A percentile compares a stretch with the other conserved stretches of the same genome.
These are phyloP conservation scores for Bombus impatiens DNA, from an alignment of 1,140 invertebrate species.

Conservation along the genomic window DNA sequence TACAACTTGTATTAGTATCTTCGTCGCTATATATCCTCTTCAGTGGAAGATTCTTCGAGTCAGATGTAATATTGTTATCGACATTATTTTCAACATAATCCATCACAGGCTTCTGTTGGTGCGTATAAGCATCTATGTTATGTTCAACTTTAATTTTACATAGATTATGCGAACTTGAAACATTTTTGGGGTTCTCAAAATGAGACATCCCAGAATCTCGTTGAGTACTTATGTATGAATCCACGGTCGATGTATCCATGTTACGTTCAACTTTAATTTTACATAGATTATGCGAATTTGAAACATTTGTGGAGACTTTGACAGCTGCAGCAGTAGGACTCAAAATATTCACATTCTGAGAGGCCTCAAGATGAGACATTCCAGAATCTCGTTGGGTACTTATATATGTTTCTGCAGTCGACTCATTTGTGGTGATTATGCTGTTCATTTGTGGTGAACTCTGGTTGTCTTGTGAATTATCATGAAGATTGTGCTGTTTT, in stretches of 20 bases:
- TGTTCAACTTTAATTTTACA: slow-evolving; percentile 34
- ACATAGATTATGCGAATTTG: not conserved
- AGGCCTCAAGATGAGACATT: not conserved
- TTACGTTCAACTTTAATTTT: slow-evolving; percentile 30
- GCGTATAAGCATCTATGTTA: slow-evolving; percentile 5
- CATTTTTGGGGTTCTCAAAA: not conserved
- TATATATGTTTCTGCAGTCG: not conserved
- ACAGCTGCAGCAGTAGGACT: not conserved
- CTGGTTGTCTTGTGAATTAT: not conserved
- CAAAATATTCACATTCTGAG: not conserved
- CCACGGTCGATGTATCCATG: not conserved
- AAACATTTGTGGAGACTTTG: not conserved
- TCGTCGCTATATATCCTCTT: slow-evolving; percentile 63
- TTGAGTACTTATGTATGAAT: not conserved
- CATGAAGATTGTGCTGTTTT: not conserved
- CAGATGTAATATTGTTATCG: slow-evolving; percentile 14
- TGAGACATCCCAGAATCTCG: not conserved
- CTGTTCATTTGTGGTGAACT: not conserved
- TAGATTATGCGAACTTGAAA: not conserved
- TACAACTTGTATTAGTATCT: slow-evolving; percentile 20
- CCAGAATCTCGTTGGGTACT: not conserved
- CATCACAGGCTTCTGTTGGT: not conserved
- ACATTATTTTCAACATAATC: slow-evolving; percentile 23
- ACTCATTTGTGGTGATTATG: not conserved
- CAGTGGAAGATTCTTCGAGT: slow-evolving; percentile 3